Evolutionary conservation across 2,797 vertebrate genomes (phyloP).

Genomic region (Darevskia nairensis): DNA sequence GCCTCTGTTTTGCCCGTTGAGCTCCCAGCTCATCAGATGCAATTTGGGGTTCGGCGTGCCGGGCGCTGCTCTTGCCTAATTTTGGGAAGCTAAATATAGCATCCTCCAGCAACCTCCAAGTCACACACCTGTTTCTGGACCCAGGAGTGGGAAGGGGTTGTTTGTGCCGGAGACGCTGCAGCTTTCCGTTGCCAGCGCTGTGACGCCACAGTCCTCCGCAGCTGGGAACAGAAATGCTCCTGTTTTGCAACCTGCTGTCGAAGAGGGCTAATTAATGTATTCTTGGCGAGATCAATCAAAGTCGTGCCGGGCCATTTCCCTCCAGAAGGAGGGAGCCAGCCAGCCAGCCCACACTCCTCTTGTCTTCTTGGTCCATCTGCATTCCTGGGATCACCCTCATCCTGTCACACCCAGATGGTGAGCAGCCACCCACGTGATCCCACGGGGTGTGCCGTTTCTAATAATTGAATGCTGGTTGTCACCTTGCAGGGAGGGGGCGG

Average conservation of each 20-base stretch:
- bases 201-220: not conserved
- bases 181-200: not conserved
- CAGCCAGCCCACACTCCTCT: constrained; percentile 30
- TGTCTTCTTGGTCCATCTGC: constrained; percentile 32
- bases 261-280: constrained; percentile 63
- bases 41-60: not conserved
- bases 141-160: not conserved
- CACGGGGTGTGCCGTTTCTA: constrained; percentile 32
- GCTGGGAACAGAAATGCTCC: constrained; percentile 15
- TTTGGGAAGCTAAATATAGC: constrained; percentile 1
- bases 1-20: no score
- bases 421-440: constrained; percentile 39
- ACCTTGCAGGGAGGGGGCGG: constrained; percentile 9
- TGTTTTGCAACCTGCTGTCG: constrained; percentile 36
- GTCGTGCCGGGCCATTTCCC: constrained; percentile 43
- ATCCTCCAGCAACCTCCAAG: constrained; percentile 1
- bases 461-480: constrained; percentile 29
- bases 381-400: constrained; percentile 48
- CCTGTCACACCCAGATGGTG: constrained; percentile 48
- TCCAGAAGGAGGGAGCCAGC: not conserved
- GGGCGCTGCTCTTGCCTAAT: not conserved
- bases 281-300: constrained; percentile 58
- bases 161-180: not conserved
- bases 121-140: not conserved
- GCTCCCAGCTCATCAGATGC: not conserved